Evolutionary conservation across 2,888 invertebrate species (phyloP), one percentile per base, ranked within the genome.

Genomic region (Sisyra nigra): DNA sequence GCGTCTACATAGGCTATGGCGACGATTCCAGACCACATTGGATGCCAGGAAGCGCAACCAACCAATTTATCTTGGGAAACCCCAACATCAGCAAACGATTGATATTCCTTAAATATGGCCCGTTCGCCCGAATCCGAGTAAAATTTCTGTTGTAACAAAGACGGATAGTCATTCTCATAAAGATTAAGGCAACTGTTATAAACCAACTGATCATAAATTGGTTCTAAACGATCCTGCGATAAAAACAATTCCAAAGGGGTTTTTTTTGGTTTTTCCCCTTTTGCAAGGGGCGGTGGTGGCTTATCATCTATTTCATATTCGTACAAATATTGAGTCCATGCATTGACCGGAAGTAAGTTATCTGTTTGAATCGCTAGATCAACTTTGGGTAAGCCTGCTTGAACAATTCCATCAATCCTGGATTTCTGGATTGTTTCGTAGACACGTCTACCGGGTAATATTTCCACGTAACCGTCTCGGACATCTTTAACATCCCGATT

Each of bases 391-490:
- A 76, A 71, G 10, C 72, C 67, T 3, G 69, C 74, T 57, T 83
- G 81, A 7, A 66, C 58, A 0, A 57, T 68, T 8, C 64, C 63
- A 47, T 76, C 72, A 8, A 81, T 64, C 53, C 77, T 63, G 39
- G 62, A 67, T 42, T 68, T 67, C 33, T 58, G 60, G 5, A 82
- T 60, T 54, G 70, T 74, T 31, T 69, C 66, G 46, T 70, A 74
- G 13, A 65, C 69, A 41, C 68, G 65, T 24, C 72, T 72, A 32
- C 63, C 67, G 7, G 76, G 71, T 40, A 69, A 58, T 18, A 85
- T 56, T 53, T 82, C 80, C 45, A 76, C 67, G 50, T 72, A 81
- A 9, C 82, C 81, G 57, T 84, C 82, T 41, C 76, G 65, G 11
- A 69, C 69, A 37, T 73, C 68, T 38, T 68, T 64, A 0, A 70